Conservation (phyloP, 2,113 vertebrate genomes). For the Malaclemys terrapin region DNA sequence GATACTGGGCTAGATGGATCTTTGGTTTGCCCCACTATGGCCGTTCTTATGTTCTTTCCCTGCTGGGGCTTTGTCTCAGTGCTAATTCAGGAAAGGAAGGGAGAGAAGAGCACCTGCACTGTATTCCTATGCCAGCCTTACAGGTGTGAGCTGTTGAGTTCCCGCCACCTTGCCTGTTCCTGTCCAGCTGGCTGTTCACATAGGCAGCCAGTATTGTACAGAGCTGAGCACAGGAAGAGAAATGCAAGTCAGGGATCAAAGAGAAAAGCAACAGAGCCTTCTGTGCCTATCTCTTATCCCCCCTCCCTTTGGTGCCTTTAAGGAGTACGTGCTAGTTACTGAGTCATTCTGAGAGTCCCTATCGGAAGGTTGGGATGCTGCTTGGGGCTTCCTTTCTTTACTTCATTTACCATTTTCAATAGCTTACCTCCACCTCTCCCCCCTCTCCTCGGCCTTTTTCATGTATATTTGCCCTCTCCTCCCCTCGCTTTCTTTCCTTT, state of each 20-base stretch:
- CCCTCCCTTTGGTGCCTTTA: background rate
- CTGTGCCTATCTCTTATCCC: slow-evolving; percentile 21
- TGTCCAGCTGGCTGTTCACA: slow-evolving; percentile 47
- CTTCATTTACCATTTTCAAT: background rate
- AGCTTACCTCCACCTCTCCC: background rate
- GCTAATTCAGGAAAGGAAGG: background rate
- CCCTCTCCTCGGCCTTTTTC: background rate
- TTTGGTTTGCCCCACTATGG: background rate
- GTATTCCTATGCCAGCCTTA: slow-evolving; percentile 8
- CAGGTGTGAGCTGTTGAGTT: slow-evolving; percentile 44
- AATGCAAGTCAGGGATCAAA: slow-evolving; percentile 36
- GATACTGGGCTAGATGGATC: no score
- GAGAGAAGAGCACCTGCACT: slow-evolving; percentile 16
- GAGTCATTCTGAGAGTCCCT: slow-evolving; percentile 2
- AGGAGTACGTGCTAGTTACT: background rate
- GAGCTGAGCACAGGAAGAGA: slow-evolving; percentile 44
- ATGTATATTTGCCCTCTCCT: background rate
- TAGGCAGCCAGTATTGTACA: slow-evolving; percentile 15
- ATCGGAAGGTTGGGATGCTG: background rate
- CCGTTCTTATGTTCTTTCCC: background rate
- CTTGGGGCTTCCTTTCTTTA: slow-evolving; percentile 1
- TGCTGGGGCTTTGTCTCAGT: background rate
- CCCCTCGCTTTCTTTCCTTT: background rate
- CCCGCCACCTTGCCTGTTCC: background rate
- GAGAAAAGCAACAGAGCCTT: slow-evolving; percentile 21